Base-by-base conservation (phyloP, 2,888 invertebrate species). In the Mellilla xanthometata region DNA sequence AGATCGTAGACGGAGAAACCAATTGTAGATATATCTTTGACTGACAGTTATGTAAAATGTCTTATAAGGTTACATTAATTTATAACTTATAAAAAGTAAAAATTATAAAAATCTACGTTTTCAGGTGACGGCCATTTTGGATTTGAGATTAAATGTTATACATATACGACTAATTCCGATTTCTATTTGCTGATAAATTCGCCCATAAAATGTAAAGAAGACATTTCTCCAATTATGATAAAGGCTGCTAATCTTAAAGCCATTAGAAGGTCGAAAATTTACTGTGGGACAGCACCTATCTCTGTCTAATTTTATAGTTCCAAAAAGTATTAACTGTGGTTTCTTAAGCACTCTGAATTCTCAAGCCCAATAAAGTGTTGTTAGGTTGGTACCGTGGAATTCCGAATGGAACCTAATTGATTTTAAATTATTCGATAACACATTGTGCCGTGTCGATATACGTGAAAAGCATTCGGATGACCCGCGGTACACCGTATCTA, bases 341-440 rank as follows among this genome's bases (percentile, higher is more conserved):
- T 50, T 54, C 50, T 50, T 49, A 51, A 54, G 47, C 52, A 57
- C 49, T 43, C 49, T 52, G 44, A 53, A 56, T 58, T 56, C 51
- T 55, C 32, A 42, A 54, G 52, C 38, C 36, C 39, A 52, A 57
- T 57, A 57, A 52, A 53, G n/a, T n/a, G n/a, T n/a, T n/a, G n/a
- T n/a, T n/a, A n/a, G 51, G 39, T 54, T 52, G 43, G 45, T 54
- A 54, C 56, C 49, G 58, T 61, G 64, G 69, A 66, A 72, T 72
- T 69, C 65, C 60, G 62, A 65, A 60, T 60, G 53, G 55, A 59
- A 66, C 62, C 62, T 73, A 73, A 74, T 74, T 73, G 73, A 72
- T 72, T 73, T 68, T 69, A 72, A 73, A 72, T 74, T 71, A 71
- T 68, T 67, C 68, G 59, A 56, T 63, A 68, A 66, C 61, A 70